Evolutionary conservation across 2,888 invertebrate species (phyloP), one percentile per base, ranked within the genome.

Genomic region (Andrena trimmerana): DNA sequence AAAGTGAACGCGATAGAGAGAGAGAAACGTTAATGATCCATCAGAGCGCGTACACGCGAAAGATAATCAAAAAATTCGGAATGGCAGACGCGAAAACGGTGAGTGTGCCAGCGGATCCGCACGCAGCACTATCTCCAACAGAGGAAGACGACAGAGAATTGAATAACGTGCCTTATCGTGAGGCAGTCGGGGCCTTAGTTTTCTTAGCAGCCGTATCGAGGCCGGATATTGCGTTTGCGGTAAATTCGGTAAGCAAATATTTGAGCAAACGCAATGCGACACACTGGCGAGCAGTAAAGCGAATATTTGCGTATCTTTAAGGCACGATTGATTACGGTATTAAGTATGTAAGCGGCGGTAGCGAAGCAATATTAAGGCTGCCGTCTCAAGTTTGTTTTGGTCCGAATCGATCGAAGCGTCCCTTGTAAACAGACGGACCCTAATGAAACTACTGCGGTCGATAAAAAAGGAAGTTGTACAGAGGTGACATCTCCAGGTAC

Each of bases 191-290:
- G 10, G 59, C 57, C 0, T 16, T 57, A 24, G 8, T 69, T 16
- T 69, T 69, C 8, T 33, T 36, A 16, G 29, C 57, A 6, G 57
- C 36, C 1, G 36, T 57, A 2, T 31, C 52, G 0, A 50, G 67
- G 13, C 67, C 67, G 3, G 67, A 67, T 8, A 67, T 67, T 2
- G n/a, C 31, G 31, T 67, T 31, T 67, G 67, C 67, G 5, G 33
- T 67, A 0, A 20, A 52, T 13, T 31, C n/a, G 5, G 31, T 50
- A 10, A 52, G 67, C 5, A 3, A n/a, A 57, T 24, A 24, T 24
- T 16, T 66, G 29, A 50, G 50, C 7, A 66, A 5, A 0, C 50
- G 6, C 7, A 29, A 27, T 8, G n/a, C 50, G 0, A 50, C 16
- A 8, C 66, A 50, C 10, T 13, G 13, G 3, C 3, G 13, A 16